Evolutionary conservation across 2,888 invertebrate genomes (phyloP).

Genomic region (Volucella inflata): DNA sequence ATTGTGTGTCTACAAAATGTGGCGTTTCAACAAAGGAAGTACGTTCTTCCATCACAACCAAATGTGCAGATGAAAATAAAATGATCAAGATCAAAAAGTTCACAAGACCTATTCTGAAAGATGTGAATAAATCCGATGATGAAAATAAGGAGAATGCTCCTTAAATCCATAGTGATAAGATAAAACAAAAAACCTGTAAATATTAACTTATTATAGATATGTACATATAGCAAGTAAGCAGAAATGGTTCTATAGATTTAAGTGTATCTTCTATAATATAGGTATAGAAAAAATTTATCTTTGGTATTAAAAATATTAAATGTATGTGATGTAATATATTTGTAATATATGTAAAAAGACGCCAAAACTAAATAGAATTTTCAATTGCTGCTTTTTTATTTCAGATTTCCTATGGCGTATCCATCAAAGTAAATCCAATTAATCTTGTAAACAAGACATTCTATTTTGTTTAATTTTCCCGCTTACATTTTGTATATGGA

Average conservation of each 20-base stretch:
- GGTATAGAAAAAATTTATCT: too few relatives aligned
- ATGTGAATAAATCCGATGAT: slow-evolving; percentile 4
- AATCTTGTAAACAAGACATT: too few relatives aligned
- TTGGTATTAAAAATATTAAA: too few relatives aligned
- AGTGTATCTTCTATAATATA: too few relatives aligned
- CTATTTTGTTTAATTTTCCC: too few relatives aligned
- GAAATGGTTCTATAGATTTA: background rate
- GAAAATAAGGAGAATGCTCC: slow-evolving; percentile 1
- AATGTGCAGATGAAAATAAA: slow-evolving; percentile 87
- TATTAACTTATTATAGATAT: background rate
- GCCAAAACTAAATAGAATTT: too few relatives aligned
- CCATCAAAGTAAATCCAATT: too few relatives aligned
- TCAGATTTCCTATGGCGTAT: too few relatives aligned
- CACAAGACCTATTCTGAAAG: slow-evolving; percentile 66
- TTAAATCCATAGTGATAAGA: background rate
- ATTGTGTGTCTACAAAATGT: slow-evolving; percentile 85
- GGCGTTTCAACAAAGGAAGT: slow-evolving; percentile 86
- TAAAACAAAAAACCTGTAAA: slow-evolving; percentile 1
- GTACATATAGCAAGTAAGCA: background rate
- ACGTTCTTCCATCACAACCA: slow-evolving; percentile 86
- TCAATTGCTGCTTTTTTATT: too few relatives aligned
- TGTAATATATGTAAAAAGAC: too few relatives aligned
- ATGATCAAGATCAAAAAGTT: slow-evolving; percentile 84
- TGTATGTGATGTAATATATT: too few relatives aligned
- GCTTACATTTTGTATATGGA: too few relatives aligned